phyloP scores from a whole-genome alignment of 2,888 invertebrate genomes.

The Oeneis ivallda region DNA sequence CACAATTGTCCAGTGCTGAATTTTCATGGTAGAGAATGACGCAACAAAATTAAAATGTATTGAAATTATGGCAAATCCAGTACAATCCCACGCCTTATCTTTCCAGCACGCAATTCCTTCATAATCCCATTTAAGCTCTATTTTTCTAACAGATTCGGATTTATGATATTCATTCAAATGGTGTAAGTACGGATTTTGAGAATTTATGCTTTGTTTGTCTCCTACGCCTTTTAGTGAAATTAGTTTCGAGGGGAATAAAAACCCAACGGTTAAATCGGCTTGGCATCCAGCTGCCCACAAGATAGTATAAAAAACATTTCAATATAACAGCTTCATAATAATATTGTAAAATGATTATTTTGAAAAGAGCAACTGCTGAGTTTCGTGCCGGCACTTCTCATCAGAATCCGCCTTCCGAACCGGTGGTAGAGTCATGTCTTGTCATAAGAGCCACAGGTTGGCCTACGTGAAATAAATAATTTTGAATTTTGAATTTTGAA shows the following conservation, averaged over 20 bases:
- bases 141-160: slow-evolving; percentile 31
- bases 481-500: no score
- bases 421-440: no score
- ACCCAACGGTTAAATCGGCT: no score
- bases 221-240: slow-evolving; percentile 2
- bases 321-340: no score
- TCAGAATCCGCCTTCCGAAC: no score
- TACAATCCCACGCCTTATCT: slow-evolving; percentile 36
- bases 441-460: no score
- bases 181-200: slow-evolving; percentile 21
- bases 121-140: slow-evolving; percentile 36
- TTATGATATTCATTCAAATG: slow-evolving; percentile 28
- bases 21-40: neutral
- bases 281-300: no score
- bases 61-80: slow-evolving; percentile 32
- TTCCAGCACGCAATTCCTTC: slow-evolving; percentile 38
- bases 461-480: no score
- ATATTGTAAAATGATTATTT: no score
- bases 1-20: neutral
- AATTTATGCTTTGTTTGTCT: slow-evolving; percentile 15
- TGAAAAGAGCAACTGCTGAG: no score
- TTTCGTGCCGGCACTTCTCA: no score
- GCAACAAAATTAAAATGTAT: slow-evolving; percentile 32
- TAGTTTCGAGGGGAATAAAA: neutral
- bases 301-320: no score